Evolutionary conservation across 2,113 vertebrate genomes (phyloP).

Genomic region (Leucoraja erinaceus): DNA sequence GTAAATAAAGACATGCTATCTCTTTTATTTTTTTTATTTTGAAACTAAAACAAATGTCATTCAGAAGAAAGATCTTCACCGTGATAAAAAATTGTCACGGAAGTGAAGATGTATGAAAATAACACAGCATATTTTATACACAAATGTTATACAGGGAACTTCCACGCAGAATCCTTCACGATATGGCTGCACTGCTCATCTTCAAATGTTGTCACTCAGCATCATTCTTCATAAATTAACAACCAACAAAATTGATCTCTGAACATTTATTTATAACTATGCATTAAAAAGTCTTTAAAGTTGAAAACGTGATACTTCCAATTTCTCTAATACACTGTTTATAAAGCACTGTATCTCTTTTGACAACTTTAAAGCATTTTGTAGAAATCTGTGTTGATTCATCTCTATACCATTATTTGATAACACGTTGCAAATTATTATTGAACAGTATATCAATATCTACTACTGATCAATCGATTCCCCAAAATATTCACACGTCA

Average conservation of each 20-base stretch:
- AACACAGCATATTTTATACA: slow-evolving; percentile 10
- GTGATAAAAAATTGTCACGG: slow-evolving; percentile 9
- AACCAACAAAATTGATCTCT: slow-evolving; percentile 5
- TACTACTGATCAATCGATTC: slow-evolving; percentile 17
- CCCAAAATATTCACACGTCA: slow-evolving; percentile 17
- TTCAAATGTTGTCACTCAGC: background rate
- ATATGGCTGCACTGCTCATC: background rate
- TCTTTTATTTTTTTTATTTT: background rate
- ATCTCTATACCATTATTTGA: slow-evolving; percentile 36
- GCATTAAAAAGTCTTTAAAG: slow-evolving; percentile 35
- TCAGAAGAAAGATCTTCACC: slow-evolving; percentile 15
- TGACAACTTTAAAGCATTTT: slow-evolving; percentile 32
- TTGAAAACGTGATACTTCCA: slow-evolving; percentile 34
- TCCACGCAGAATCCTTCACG: slow-evolving; percentile 15
- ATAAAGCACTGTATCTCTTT: slow-evolving; percentile 29
- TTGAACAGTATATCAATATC: slow-evolving; percentile 1
- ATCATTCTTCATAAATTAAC: slow-evolving; percentile 16
- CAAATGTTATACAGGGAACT: background rate
- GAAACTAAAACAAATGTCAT: slow-evolving; percentile 1
- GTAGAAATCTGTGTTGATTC: background rate
- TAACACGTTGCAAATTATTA: background rate
- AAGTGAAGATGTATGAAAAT: slow-evolving; percentile 18
- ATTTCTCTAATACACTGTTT: slow-evolving; percentile 31
- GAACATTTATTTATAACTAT: slow-evolving; percentile 36
- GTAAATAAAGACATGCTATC: background rate